Evolutionary conservation across 2,113 vertebrate genomes (phyloP).

Genomic region (Ahaetulla prasina): DNA sequence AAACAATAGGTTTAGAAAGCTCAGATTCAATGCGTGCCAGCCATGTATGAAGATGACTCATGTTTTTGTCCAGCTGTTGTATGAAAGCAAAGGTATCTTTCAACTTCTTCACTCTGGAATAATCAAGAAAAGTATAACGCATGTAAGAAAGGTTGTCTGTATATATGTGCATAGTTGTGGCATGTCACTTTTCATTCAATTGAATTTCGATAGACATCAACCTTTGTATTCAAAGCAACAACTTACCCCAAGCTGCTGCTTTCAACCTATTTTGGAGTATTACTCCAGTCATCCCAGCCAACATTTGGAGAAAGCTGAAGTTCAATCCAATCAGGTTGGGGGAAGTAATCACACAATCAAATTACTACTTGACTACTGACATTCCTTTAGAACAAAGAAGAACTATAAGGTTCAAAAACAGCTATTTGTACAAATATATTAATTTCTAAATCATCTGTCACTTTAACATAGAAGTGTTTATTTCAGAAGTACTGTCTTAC

Average conservation of each 20-base stretch:
- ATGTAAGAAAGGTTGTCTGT: neutral
- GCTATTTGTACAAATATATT: neutral
- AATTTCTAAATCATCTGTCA: neutral
- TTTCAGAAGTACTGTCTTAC: neutral
- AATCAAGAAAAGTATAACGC: neutral
- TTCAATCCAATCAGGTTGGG: neutral
- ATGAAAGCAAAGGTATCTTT: slow-evolving; percentile 90
- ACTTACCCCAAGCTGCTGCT: neutral
- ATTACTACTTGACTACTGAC: neutral
- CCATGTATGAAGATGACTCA: slow-evolving; percentile 94
- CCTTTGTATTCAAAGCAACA: neutral
- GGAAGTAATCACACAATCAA: neutral
- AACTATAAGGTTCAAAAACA: neutral
- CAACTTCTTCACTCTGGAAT: slow-evolving; percentile 88
- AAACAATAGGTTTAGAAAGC: slow-evolving; percentile 87
- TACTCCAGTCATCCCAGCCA: neutral
- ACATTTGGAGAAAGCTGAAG: neutral
- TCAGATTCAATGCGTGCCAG: slow-evolving; percentile 87
- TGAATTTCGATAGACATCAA: neutral
- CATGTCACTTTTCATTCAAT: neutral
- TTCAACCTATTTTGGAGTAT: neutral
- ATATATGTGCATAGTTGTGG: neutral
- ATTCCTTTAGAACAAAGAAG: neutral
- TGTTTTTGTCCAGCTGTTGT: slow-evolving; percentile 91
- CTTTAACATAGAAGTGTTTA: neutral